Base-by-base conservation (phyloP, 2,113 vertebrate species). In the Calidris pugnax region DNA sequence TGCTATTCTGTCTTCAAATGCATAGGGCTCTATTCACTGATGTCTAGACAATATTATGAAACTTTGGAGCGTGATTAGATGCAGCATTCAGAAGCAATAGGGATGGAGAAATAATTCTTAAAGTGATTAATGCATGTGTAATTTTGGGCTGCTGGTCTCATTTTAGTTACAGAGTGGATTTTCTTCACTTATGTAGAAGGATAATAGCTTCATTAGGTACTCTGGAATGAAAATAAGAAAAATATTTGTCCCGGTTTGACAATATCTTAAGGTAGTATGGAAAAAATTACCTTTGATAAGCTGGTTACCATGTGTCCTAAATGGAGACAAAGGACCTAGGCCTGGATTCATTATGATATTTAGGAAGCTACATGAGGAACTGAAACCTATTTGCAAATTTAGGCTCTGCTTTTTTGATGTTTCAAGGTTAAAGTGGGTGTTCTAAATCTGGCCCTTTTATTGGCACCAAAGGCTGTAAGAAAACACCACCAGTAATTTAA, bases 381-480 rank as follows among this genome's bases (percentile, higher is more conserved):
- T 43, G 64, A 75, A 95, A 81, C 39, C 1, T 51, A 59, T 77
- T 80, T 90, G 32, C 41, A 90, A 50, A 67, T 93, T 89, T 59
- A 86, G n/a, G 22, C 15, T 86, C 56, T n/a, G n/a, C 8, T 90
- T 73, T 89, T 95, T 78, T 80, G 59, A 35, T 41, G 4, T 55
- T 96, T 81, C 73, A 92, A 94, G 47, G 93, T 89, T 85, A 89
- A 90, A 95, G 28, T 35, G 30, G 4, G 18, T 74, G 27, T 84
- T 89, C 80, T 82, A 92, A 89, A 89, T 95, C 39, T 63, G 5
- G 5, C 50, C n/a, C 17, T 81, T 92, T 78, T 57, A 62, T 67
- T 84, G 76, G 53, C 66, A 81, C 30, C 26, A 67, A 84, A 55
- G 11, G 9, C 39, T 33, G 16, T 67, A 87, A 63, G 59, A 77